phyloP scores from a whole-genome alignment of 23 tunicate species.

The Halocynthia aurantium region DNA sequence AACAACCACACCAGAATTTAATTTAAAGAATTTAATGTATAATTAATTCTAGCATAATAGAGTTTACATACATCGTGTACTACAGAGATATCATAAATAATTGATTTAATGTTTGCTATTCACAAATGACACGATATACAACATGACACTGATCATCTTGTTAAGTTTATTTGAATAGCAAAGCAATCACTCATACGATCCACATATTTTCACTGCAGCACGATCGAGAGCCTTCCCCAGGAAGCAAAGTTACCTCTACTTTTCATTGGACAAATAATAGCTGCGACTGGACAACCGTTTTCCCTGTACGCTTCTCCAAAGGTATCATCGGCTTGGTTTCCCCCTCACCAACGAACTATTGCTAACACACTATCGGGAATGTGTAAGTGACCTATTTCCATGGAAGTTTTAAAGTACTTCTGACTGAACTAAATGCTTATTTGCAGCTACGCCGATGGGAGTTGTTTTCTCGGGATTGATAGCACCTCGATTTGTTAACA shows the following conservation, averaged over 20 bases:
- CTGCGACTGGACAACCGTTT: slow-evolving; percentile 75
- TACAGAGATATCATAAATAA: no score
- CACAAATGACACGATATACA: no score
- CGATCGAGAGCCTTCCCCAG: slow-evolving; percentile 19
- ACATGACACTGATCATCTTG: no score
- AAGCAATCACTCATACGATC: neutral
- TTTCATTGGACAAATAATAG: slow-evolving; percentile 57
- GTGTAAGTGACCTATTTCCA: slow-evolving; percentile 23
- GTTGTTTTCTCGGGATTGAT: slow-evolving; percentile 64
- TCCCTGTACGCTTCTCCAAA: slow-evolving; percentile 74
- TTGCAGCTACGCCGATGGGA: slow-evolving; percentile 79
- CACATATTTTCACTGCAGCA: slow-evolving; percentile 14
- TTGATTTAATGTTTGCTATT: no score
- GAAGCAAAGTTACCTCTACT: slow-evolving; percentile 25
- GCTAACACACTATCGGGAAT: slow-evolving; percentile 54
- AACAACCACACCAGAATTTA: no score
- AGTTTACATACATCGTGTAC: no score
- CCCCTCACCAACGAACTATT: slow-evolving; percentile 58
- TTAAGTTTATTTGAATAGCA: no score
- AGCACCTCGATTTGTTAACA: slow-evolving; percentile 51
- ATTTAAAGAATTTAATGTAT: no score
- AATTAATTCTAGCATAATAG: no score
- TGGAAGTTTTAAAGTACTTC: no score
- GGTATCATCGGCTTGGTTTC: slow-evolving; percentile 72
- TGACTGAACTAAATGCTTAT: neutral